Conservation (phyloP, 2,888 invertebrate genomes). For the Adelphocoris suturalis region DNA sequence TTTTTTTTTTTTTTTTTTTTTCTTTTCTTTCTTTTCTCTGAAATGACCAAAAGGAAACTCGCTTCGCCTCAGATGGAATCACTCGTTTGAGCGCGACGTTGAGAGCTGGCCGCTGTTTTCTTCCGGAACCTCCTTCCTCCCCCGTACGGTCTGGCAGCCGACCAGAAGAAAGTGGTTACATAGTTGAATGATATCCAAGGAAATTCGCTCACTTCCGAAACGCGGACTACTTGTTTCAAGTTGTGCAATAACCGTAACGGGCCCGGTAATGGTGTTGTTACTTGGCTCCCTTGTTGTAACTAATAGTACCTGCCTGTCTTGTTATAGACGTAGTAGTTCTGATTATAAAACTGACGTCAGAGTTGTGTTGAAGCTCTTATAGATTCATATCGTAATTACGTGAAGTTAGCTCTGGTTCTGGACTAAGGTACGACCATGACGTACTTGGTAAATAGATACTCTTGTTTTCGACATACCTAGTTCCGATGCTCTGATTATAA, state of each 20-base stretch:
- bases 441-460: no score
- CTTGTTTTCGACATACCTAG: no score
- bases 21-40: background rate
- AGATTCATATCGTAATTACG: no score
- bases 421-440: no score
- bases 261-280: background rate
- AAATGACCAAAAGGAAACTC: constrained; percentile 8
- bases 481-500: no score
- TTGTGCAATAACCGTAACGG: constrained; percentile 58
- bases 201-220: constrained; percentile 45
- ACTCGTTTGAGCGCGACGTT: constrained; percentile 32
- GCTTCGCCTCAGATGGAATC: background rate
- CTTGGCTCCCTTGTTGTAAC: background rate
- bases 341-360: no score
- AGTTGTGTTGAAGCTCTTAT: no score
- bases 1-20: background rate
- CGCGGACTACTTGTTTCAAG: constrained; percentile 47
- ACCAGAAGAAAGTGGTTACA: constrained; percentile 64
- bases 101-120: constrained; percentile 32
- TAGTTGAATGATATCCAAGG: constrained; percentile 62
- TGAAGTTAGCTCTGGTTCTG: no score
- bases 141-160: constrained; percentile 37
- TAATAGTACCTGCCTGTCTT: background rate
- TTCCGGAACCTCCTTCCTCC: constrained; percentile 11
- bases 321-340: background rate